These are phyloP conservation scores for Encarsia formosa DNA, from an alignment of 2,888 invertebrate species.

Conservation along the genomic window DNA sequence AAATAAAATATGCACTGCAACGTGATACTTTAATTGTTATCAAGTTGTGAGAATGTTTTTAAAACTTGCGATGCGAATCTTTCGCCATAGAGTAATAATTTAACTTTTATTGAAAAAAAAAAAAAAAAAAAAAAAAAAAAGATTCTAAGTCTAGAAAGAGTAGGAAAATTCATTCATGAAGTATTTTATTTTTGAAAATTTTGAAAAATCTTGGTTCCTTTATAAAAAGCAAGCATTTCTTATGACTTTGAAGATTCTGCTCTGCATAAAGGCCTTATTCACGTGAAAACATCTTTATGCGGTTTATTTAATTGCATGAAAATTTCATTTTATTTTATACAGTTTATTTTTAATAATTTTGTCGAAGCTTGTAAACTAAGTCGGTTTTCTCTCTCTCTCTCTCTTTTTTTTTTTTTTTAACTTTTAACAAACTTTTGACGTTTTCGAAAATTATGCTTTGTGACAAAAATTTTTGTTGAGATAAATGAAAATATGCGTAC, in stretches of 20 bases:
- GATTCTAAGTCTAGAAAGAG: slow-evolving; percentile 3
- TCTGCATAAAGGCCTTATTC: background rate
- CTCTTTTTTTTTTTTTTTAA: slow-evolving; percentile 20
- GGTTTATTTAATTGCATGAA: background rate
- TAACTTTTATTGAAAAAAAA: slow-evolving; percentile 3
- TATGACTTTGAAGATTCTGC: background rate
- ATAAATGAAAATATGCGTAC: too few species aligned
- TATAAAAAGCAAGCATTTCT: too few species aligned
- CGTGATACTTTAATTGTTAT: slow-evolving; percentile 13
- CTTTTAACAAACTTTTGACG: too few species aligned
- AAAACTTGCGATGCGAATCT: slow-evolving; percentile 16
- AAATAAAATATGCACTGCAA: slow-evolving; percentile 10
- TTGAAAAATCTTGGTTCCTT: too few species aligned
- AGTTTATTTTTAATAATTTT: background rate
- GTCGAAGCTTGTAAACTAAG: slow-evolving; percentile 2
- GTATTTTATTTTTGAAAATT: too few species aligned
- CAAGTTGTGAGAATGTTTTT: slow-evolving; percentile 18
- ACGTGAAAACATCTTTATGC: background rate
- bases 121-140: slow-evolving; percentile 1
- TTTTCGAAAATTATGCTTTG: too few species aligned
- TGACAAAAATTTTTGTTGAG: too few species aligned
- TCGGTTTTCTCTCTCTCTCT: slow-evolving; percentile 21
- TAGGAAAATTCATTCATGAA: slow-evolving; percentile 3
- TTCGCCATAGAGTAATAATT: slow-evolving; percentile 12
- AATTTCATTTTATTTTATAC: too few species aligned